phyloP scores from a whole-genome alignment of 2,113 vertebrate species.

The Sakesphorus luctuosus region DNA sequence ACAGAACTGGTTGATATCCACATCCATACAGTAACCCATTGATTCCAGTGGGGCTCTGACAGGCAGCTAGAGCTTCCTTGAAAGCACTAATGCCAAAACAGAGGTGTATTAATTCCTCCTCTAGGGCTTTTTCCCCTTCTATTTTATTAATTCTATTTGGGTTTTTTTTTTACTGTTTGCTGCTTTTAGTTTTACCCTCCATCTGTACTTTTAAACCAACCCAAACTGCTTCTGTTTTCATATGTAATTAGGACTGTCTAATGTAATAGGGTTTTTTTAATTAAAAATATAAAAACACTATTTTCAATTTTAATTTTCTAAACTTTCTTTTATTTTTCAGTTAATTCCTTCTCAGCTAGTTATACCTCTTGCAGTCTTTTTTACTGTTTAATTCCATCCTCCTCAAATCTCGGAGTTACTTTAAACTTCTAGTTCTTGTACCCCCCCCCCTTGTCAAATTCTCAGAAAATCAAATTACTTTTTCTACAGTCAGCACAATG shows the following conservation, averaged over 20 bases:
- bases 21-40: conserved; percentile 63
- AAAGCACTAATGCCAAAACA: neutral
- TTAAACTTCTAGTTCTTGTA: neutral
- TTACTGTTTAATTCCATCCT: neutral
- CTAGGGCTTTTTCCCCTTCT: neutral
- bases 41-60: conserved; percentile 50
- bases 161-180: neutral
- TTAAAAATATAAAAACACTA: neutral
- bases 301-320: conserved; percentile 7
- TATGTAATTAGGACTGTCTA: neutral
- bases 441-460: neutral
- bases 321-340: neutral
- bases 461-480: conserved; percentile 64
- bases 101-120: conserved; percentile 8
- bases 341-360: neutral
- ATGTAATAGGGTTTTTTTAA: neutral
- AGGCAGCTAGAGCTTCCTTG: conserved; percentile 38
- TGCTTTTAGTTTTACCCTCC: neutral
- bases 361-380: neutral
- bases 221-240: neutral
- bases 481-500: conserved; percentile 67
- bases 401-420: neutral
- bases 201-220: neutral
- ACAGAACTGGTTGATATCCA: conserved; percentile 50
- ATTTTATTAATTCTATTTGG: neutral